These are phyloP conservation scores for Steinernema scapterisci DNA, from an alignment of 2,888 invertebrate species.

Conservation along the genomic window DNA sequence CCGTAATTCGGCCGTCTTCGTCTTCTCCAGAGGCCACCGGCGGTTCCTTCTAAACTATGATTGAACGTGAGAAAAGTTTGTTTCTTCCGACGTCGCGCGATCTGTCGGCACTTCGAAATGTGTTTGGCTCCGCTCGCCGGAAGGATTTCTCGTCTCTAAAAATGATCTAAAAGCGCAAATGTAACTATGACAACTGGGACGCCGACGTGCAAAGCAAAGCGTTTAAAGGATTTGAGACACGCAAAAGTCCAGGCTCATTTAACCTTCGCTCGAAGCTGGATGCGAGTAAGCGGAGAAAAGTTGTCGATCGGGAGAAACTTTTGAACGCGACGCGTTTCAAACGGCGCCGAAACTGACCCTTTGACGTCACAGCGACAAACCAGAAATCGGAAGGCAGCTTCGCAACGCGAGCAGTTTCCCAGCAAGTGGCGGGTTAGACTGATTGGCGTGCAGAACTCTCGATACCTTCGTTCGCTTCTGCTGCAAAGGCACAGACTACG, in stretches of 20 bases:
- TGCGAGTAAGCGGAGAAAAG: slow-evolving; percentile 5
- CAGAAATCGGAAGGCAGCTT: neutral
- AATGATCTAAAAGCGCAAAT: neutral
- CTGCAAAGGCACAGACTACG: too few species aligned
- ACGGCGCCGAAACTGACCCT: neutral
- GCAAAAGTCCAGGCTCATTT: neutral
- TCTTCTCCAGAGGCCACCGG: neutral
- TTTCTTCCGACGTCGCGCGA: too few species aligned
- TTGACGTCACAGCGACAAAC: neutral
- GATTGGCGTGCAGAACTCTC: too few species aligned
- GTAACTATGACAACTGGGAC: slow-evolving; percentile 14
- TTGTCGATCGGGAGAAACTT: slow-evolving; percentile 1
- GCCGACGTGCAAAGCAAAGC: neutral
- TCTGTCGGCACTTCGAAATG: neutral
- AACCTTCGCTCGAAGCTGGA: neutral
- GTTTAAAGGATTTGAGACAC: neutral
- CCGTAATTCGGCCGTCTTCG: neutral
- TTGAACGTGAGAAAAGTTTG: neutral
- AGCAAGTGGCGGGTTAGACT: too few species aligned
- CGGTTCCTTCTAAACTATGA: neutral
- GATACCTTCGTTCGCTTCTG: too few species aligned
- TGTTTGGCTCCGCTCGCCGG: neutral
- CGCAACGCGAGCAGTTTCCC: too few species aligned
- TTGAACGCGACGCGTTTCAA: slow-evolving; percentile 1
- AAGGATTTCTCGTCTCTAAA: neutral